Percentiles rank a stretch among this genome's conserved stretches.
Evolutionary conservation across 92 coral and sea anemone genomes (phyloP).

Genomic region (Paragorgia papillata): DNA sequence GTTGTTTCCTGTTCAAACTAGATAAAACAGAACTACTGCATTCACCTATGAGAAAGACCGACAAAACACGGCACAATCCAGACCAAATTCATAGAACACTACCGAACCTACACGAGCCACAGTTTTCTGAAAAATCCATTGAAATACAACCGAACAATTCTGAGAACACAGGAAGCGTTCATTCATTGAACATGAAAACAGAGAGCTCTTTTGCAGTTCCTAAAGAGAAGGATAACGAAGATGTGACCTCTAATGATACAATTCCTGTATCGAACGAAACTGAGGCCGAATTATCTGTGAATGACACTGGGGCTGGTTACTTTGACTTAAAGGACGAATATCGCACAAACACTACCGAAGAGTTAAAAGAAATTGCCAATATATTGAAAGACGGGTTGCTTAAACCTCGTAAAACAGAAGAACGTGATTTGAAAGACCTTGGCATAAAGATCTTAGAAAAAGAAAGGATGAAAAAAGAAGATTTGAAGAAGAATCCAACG

Average conservation of each 20-base stretch:
- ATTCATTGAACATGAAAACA: background rate
- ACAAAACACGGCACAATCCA: background rate
- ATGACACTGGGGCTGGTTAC: conserved; percentile 88
- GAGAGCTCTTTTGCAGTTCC: conserved; percentile 6
- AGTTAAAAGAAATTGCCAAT: conserved; percentile 15
- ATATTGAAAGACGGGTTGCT: background rate
- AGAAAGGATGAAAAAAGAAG: background rate
- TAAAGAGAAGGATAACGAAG: conserved; percentile 60
- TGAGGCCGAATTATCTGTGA: conserved; percentile 88
- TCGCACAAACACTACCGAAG: conserved; percentile 4
- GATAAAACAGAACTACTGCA: background rate
- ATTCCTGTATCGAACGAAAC: conserved; percentile 96
- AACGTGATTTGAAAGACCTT: background rate
- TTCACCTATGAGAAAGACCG: background rate
- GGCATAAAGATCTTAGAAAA: background rate
- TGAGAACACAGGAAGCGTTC: too few species aligned
- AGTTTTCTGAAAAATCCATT: background rate
- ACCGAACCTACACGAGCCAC: background rate
- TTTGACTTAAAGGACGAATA: conserved; percentile 9
- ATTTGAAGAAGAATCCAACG: background rate
- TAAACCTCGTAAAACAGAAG: background rate
- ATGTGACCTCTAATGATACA: conserved; percentile 94
- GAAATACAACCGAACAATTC: background rate
- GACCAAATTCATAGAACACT: background rate
- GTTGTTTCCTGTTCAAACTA: background rate